Conservation (phyloP, 2,888 invertebrate species). For the Aspidiotus rigidus region DNA sequence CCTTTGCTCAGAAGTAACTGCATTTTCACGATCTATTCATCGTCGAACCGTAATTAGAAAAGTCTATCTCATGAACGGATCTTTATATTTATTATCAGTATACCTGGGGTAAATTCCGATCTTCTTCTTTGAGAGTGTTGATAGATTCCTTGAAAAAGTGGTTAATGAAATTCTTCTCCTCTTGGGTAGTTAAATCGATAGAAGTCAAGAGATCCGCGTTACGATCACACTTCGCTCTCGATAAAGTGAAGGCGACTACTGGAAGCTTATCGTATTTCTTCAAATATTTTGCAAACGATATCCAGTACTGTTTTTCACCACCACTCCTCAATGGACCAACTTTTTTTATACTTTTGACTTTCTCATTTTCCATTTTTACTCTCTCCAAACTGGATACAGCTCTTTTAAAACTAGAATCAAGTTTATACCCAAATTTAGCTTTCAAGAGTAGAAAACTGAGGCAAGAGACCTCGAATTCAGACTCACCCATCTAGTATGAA, state of each 20-base stretch:
- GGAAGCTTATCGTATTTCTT: slow-evolving; percentile 75
- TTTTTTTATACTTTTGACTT: slow-evolving; percentile 16
- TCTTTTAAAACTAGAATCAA: slow-evolving; percentile 30
- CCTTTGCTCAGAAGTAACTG: slow-evolving; percentile 66
- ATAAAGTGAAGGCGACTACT: slow-evolving; percentile 87
- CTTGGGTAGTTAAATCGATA: slow-evolving; percentile 49
- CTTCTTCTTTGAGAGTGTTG: slow-evolving; percentile 70
- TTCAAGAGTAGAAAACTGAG: background rate
- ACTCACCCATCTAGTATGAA: slow-evolving; percentile 57
- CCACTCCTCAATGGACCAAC: background rate
- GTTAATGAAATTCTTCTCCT: slow-evolving; percentile 75
- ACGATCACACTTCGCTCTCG: slow-evolving; percentile 68
- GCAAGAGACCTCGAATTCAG: background rate
- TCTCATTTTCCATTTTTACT: slow-evolving; percentile 27
- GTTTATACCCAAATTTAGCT: background rate
- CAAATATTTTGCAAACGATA: slow-evolving; percentile 65
- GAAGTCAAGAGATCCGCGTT: slow-evolving; percentile 51
- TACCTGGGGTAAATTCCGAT: slow-evolving; percentile 80
- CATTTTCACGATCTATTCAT: slow-evolving; percentile 53
- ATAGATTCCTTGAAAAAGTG: slow-evolving; percentile 80
- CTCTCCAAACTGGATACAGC: slow-evolving; percentile 34
- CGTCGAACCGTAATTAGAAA: background rate
- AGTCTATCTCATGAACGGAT: background rate
- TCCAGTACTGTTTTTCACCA: slow-evolving; percentile 72
- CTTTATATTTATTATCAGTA: slow-evolving; percentile 19